These are phyloP conservation scores for Saimiri boliviensis DNA, from an alignment of 2,113 vertebrate genomes.

Conservation along the genomic window DNA sequence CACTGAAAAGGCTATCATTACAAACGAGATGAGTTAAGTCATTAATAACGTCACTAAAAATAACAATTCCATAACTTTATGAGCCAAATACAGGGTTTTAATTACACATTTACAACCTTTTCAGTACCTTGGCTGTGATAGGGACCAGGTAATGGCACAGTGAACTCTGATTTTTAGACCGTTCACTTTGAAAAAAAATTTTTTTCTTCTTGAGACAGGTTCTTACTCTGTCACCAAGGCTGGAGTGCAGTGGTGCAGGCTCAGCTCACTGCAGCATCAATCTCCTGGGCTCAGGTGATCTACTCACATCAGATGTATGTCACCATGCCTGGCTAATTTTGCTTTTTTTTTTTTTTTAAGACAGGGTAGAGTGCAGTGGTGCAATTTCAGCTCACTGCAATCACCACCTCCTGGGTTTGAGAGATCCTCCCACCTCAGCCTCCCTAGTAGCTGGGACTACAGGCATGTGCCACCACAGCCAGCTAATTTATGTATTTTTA, in stretches of 20 bases:
- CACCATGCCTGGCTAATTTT: neutral
- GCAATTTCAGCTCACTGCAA: no score
- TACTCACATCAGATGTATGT: neutral
- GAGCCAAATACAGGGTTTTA: neutral
- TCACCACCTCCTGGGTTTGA: no score
- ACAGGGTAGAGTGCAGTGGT: no score
- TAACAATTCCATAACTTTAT: neutral
- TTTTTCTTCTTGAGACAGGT: no score
- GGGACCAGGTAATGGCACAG: neutral
- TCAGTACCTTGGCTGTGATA: neutral
- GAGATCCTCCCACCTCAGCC: no score
- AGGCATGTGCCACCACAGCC: no score
- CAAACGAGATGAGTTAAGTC: neutral
- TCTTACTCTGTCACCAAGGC: neutral
- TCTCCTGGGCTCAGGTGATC: neutral
- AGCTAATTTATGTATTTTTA: no score
- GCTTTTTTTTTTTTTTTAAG: no score
- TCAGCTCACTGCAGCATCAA: neutral
- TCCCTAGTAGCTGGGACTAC: no score
- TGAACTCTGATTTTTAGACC: neutral
- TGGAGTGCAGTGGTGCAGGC: neutral
- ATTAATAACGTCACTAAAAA: neutral
- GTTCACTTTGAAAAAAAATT: neutral
- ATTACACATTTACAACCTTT: neutral
- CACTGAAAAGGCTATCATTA: neutral